Evolutionary conservation across 2,888 invertebrate species (phyloP), one percentile per base, ranked within the genome.

Genomic region (Stenodema calcarata): DNA sequence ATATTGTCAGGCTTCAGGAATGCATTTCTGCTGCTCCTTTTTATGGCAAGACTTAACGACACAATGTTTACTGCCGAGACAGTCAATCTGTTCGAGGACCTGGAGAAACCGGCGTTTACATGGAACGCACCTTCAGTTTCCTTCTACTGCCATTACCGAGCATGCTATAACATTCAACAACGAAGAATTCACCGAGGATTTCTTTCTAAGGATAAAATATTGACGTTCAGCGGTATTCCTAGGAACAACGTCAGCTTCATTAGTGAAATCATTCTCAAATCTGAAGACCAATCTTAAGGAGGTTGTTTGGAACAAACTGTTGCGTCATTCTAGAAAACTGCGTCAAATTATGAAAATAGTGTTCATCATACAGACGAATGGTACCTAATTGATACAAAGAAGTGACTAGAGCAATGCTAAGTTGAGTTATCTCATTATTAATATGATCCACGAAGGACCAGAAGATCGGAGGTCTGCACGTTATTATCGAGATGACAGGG

Each of bases 401-500:
- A 62, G 62, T 23, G 18, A 23, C 27, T 18, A n/a, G 62, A 23
- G 23, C 23, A 27, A 62, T 7, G 18, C 62, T 2, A n/a, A 4
- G 18, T 23, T 18, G 62, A 62, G 27, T 62, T n/a, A 50, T 16
- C 14, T 23, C 9, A 23, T 23, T 62, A 23, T 23, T 4, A 9
- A 4, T 0, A 7, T n/a, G 62, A 23, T 62, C 62, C 27, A 23
- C n/a, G 23, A 50, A 16, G 50, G n/a, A n/a, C 50, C 4, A n/a
- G 50, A 16, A 62, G 62, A 62, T 62, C 62, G 62, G 18, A n/a
- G 62, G 62, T 23, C 62, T 27, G 23, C 62, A 12, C 23, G 62
- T 78, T 78, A 42, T 78, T 70, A 75, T 35, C 44, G 73, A n/a
- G 84, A 84, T 73, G 84, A 84, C 84, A 84, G 84, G 70, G 84